Base-by-base conservation (phyloP, 2,888 invertebrate genomes). In the Myopa tessellatipennis region DNA sequence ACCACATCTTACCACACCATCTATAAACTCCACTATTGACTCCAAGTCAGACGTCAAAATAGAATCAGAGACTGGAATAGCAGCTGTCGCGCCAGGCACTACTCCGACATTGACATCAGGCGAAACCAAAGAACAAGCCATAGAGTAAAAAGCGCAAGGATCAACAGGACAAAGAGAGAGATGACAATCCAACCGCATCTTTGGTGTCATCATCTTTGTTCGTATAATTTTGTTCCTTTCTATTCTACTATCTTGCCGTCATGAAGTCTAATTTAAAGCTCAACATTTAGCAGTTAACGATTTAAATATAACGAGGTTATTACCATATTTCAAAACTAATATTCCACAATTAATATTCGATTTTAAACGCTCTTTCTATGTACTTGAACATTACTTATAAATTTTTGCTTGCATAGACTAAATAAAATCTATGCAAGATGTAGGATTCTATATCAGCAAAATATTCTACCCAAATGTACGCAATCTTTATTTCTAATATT, bases 81-180 rank as follows among this genome's bases (percentile, higher is more conserved):
- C 36, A 71, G 77, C 40, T 61, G 55, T 71, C 58, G 65, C 61
- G 36, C 55, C 71, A 60, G 79, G 78, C 68, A 69, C 79, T 65
- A 55, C 81, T 61, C 78, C 81, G 55, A 79, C 82, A 36, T 79
- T 82, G 40, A 38, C 26, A 26, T 26, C 45, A 16, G 34, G 55
- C 52, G 55, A 52, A 50, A 73, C 50, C 18, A 63, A 84, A 78
- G 90, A 88, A 86, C 85, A 79, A 89, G 84, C 92, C 94, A 12
- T 89, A 93, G 52, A 90, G 92, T 82, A 94, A 94, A 90, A 95
- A 95, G 83, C 95, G 94, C 86, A 94, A 95, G 85, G 95, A 94
- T 88, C 94, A 93, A 85, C 89, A 91, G 55, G 89, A 93, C 74
- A 91, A 92, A 55, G 86, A 86, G 5, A 82, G 82, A 12, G 87